Percentiles rank a stretch among this genome's conserved stretches.
phyloP scores from a whole-genome alignment of 1,140 invertebrate genomes.

The Bradysia coprophila region DNA sequence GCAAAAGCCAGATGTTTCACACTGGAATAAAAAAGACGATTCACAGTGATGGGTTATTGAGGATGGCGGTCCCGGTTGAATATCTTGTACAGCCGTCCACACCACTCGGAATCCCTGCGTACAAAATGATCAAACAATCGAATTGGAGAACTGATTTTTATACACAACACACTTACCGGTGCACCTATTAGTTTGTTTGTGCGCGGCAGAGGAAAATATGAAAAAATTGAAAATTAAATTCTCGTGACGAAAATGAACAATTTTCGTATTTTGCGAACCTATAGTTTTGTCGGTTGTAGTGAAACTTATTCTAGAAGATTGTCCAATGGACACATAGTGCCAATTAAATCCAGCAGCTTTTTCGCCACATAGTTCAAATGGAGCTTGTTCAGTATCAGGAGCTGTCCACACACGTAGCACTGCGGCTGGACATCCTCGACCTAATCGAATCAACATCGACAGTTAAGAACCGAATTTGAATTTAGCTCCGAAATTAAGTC shows the following conservation, averaged over 20 bases:
- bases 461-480: too few species aligned
- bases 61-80: conserved; percentile 19
- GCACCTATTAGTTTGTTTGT: too few species aligned
- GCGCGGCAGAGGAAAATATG: too few species aligned
- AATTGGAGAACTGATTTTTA: too few species aligned
- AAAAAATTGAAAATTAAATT: too few species aligned
- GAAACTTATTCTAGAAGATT: conserved; percentile 38
- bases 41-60: conserved; percentile 21
- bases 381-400: conserved; percentile 40
- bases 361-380: conserved; percentile 77
- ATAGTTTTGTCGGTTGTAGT: conserved; percentile 69
- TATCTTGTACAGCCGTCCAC: conserved; percentile 66
- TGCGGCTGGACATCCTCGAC: conserved; percentile 73
- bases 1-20: conserved; percentile 46
- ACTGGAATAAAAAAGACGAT: conserved; percentile 23
- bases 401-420: conserved; percentile 75
- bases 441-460: conserved; percentile 30
- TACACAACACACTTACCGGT: conserved; percentile 17
- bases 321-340: conserved; percentile 59
- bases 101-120: conserved; percentile 68
- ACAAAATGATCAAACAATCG: background rate
- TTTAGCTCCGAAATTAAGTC: too few species aligned
- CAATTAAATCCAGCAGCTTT: conserved; percentile 49
- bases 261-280: too few species aligned
- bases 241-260: too few species aligned